Conservation (phyloP, 2,113 vertebrate genomes). For the Ardeotis arabs region DNA sequence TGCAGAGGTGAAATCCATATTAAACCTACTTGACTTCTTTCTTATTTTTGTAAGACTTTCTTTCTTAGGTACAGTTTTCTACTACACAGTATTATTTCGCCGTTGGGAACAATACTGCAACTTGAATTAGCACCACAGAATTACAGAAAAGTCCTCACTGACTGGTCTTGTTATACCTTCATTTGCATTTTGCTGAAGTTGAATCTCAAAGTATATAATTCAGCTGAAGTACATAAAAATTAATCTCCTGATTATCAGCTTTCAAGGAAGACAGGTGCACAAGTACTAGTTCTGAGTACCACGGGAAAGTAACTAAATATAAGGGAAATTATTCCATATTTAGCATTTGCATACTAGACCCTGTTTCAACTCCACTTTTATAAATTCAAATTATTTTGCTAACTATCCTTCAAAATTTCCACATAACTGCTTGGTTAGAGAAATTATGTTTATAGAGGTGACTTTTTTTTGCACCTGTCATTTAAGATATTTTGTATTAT, state of each 20-base stretch:
- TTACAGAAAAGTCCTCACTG: not conserved
- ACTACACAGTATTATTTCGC: not conserved
- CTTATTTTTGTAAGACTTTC: not conserved
- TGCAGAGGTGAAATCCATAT: not conserved
- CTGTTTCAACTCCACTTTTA: not conserved
- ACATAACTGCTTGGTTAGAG: not conserved
- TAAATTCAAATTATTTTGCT: not conserved
- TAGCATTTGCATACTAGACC: not conserved
- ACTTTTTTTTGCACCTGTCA: not conserved
- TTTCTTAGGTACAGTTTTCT: not conserved
- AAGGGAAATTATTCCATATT: not conserved
- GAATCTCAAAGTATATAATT: not conserved
- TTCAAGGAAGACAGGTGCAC: not conserved
- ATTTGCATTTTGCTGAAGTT: slow-evolving; percentile 27
- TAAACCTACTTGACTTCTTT: not conserved
- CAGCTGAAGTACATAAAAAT: not conserved
- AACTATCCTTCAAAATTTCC: not conserved
- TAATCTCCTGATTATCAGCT: slow-evolving; percentile 31
- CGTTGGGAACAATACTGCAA: not conserved
- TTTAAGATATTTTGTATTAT: not conserved
- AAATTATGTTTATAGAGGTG: not conserved
- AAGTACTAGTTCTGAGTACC: not conserved
- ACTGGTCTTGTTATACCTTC: not conserved
- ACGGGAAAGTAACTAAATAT: not conserved
- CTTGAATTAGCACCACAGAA: not conserved